Evolutionary conservation across 1,140 invertebrate genomes (phyloP), one percentile per base, ranked within the genome.

Genomic region (Spodoptera litura): DNA sequence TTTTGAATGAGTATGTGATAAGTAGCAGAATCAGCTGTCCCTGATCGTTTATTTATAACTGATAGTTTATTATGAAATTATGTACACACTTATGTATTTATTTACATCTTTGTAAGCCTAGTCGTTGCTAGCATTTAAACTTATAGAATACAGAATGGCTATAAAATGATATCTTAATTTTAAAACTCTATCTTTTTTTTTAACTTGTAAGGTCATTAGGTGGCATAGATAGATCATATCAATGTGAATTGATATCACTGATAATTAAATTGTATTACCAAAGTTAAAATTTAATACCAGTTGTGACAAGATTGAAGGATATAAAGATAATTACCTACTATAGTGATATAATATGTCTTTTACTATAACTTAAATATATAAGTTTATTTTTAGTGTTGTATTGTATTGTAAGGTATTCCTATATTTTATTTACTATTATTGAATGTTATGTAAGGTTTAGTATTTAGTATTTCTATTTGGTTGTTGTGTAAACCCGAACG

Each of bases 361-460:
- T 44, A 10, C 38, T 44, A 44, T 44, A 44, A 44, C 5, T 10
- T 44, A 44, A 44, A 10, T 31, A 27, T 51, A 2, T 68, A 68
- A 52, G 49, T 27, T 31, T 53, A n/a, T 12, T 44, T 35, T 62
- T 62, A 62, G 31, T 31, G 13, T 15, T 49, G 38, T 44, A 49
- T 15, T 49, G 38, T 44, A 49, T 20, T 15, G n/a, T 44, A 64
- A 49, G 61, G 15, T 49, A 49, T 20, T 44, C 38, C 61, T 64
- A 44, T 64, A 20, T 64, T 44, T 68, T 27, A 68, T 52, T 68
- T 68, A 52, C 49, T 52, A 52, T 61, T 61, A 4, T 68, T 44
- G 35, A 0, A 68, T 68, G 51, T 52, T 66, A 66, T 51, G 52
- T 68, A 52, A 68, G 20, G 64, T 68, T 52, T 68, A 68, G 20